Evolutionary conservation across 2,888 invertebrate species (phyloP).

Genomic region (Camponotus fellah): DNA sequence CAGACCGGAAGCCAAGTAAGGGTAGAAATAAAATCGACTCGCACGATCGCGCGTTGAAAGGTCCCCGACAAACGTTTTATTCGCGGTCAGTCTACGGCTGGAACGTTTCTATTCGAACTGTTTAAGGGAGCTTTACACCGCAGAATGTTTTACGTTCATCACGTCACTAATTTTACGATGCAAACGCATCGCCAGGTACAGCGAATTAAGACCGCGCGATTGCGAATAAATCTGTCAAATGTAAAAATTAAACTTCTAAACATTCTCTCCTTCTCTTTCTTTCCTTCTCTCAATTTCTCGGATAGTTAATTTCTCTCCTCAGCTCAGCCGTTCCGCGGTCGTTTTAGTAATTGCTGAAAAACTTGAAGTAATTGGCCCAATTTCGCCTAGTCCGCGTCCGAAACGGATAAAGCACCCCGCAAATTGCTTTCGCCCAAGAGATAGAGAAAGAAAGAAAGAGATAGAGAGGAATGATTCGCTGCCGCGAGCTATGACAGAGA

Average conservation of each 20-base stretch:
- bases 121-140: not conserved
- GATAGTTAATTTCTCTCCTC: constrained; percentile 44
- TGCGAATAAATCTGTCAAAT: constrained; percentile 12
- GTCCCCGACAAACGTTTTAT: constrained; percentile 62
- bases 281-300: constrained; percentile 3
- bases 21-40: constrained; percentile 52
- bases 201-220: not conserved
- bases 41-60: constrained; percentile 53
- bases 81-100: constrained; percentile 44
- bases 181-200: not conserved
- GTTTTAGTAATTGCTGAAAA: constrained; percentile 59
- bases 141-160: not conserved
- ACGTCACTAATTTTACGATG: not conserved
- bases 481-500: constrained; percentile 35
- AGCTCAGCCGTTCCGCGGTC: not conserved
- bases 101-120: constrained; percentile 17
- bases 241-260: constrained; percentile 28
- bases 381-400: constrained; percentile 44
- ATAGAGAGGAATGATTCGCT: constrained; percentile 15
- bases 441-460: not conserved
- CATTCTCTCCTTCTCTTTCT: no score
- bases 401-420: constrained; percentile 36
- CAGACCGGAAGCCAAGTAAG: constrained; percentile 40
- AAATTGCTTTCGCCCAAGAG: constrained; percentile 34
- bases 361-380: constrained; percentile 60